phyloP scores from a whole-genome alignment of 2,888 invertebrate species.

The Agrochola macilenta region DNA sequence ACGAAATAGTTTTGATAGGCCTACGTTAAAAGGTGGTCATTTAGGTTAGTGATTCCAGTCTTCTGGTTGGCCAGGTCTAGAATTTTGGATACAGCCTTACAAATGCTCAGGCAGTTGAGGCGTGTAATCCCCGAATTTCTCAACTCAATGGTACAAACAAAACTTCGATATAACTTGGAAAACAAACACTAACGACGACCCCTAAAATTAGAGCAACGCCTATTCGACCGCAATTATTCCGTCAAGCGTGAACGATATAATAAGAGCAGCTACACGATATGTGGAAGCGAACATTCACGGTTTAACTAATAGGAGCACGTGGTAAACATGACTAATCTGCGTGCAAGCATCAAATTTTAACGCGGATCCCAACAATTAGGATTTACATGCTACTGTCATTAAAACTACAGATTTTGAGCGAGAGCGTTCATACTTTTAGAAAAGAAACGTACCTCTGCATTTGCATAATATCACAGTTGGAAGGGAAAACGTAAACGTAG shows the following conservation, averaged over 20 bases:
- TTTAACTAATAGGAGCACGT: constrained; percentile 33
- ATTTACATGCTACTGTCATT: constrained; percentile 36
- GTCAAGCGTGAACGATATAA: constrained; percentile 45
- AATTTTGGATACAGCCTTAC: constrained; percentile 7
- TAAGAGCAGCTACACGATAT: constrained; percentile 40
- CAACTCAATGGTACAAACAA: constrained; percentile 22
- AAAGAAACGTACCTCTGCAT: neutral
- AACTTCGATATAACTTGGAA: constrained; percentile 32
- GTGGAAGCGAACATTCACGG: constrained; percentile 45
- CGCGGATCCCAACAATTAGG: constrained; percentile 40
- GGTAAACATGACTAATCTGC: constrained; percentile 51
- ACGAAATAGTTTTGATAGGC: neutral
- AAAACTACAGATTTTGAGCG: constrained; percentile 1
- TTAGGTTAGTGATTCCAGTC: neutral
- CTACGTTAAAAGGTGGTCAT: too few relatives aligned
- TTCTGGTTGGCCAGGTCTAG: neutral
- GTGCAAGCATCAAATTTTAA: constrained; percentile 53
- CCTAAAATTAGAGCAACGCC: constrained; percentile 34
- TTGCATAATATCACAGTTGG: neutral
- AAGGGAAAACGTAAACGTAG: neutral
- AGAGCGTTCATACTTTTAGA: neutral
- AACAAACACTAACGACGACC: constrained; percentile 22
- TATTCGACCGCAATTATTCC: constrained; percentile 38
- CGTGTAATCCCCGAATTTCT: neutral
- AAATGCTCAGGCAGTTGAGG: neutral